Conservation (phyloP, 2,888 invertebrate species). For the Epicampocera succincta region DNA sequence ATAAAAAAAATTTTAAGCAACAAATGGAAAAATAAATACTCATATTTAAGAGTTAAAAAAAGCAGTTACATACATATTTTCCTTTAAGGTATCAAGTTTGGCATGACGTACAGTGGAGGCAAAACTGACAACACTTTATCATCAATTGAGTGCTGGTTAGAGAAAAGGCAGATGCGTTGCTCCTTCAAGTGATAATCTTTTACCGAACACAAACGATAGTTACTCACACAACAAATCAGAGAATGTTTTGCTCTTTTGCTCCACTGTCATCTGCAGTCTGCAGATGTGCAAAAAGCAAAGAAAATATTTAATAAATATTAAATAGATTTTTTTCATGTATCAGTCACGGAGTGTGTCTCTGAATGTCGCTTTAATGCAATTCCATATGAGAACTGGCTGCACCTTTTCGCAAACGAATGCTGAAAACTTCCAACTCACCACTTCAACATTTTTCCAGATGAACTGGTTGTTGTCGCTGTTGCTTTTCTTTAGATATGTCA, state of each 20-base stretch:
- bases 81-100: not conserved
- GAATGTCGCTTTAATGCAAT: constrained; percentile 29
- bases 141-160: no score
- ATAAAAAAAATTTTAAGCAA: not conserved
- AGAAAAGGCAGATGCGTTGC: no score
- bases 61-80: no score
- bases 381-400: constrained; percentile 29
- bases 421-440: constrained; percentile 28
- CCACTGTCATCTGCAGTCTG: constrained; percentile 35
- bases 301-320: constrained; percentile 32
- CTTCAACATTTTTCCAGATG: constrained; percentile 45
- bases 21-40: constrained; percentile 34
- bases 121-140: no score
- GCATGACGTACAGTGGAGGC: not conserved
- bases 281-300: constrained; percentile 4
- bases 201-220: no score
- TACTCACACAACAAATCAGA: no score
- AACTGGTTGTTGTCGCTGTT: constrained; percentile 52
- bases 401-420: constrained; percentile 46
- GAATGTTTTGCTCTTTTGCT: not conserved
- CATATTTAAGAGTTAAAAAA: no score
- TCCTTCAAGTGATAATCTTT: no score
- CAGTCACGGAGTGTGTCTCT: constrained; percentile 22
- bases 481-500: constrained; percentile 48
- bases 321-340: constrained; percentile 53